These are phyloP conservation scores for Phengaris arion DNA, from an alignment of 2,888 invertebrate genomes.

Conservation along the genomic window DNA sequence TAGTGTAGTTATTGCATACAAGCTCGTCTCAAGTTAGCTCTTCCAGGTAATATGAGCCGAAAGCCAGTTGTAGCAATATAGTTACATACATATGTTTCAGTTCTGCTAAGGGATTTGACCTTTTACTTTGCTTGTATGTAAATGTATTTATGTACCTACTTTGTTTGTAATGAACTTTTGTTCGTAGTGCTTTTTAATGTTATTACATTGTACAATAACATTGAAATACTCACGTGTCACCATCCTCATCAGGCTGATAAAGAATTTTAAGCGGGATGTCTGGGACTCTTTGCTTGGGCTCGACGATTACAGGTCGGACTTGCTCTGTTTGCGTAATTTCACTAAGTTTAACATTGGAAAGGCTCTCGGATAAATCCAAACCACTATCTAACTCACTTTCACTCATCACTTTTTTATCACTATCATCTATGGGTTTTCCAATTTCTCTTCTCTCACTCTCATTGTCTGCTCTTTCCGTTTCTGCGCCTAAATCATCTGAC, in stretches of 20 bases:
- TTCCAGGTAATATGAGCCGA: too few relatives aligned
- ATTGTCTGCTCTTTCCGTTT: slow-evolving; percentile 35
- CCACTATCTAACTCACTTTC: slow-evolving; percentile 81
- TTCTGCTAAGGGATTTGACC: too few relatives aligned
- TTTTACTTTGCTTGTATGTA: too few relatives aligned
- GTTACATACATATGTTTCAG: too few relatives aligned
- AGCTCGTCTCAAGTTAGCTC: too few relatives aligned
- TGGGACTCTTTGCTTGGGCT: slow-evolving; percentile 41
- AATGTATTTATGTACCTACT: too few relatives aligned
- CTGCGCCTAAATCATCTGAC: slow-evolving; percentile 37
- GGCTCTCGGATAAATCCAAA: slow-evolving; percentile 78
- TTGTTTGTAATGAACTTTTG: too few relatives aligned
- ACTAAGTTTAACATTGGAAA: slow-evolving; percentile 76
- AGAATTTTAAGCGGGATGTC: slow-evolving; percentile 81
- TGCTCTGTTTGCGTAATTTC: slow-evolving; percentile 39
- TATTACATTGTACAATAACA: slow-evolving; percentile 24
- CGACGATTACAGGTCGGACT: slow-evolving; percentile 43
- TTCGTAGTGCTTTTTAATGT: neutral
- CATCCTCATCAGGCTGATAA: slow-evolving; percentile 89
- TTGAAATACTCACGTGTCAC: slow-evolving; percentile 88
- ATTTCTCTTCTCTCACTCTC: slow-evolving; percentile 42
- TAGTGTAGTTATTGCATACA: too few relatives aligned
- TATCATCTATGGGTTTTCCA: slow-evolving; percentile 34
- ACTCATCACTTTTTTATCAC: slow-evolving; percentile 50
- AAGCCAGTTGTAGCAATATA: too few relatives aligned